Conservation (phyloP, 2,888 invertebrate species). For the Meiosimyza platycephala region DNA sequence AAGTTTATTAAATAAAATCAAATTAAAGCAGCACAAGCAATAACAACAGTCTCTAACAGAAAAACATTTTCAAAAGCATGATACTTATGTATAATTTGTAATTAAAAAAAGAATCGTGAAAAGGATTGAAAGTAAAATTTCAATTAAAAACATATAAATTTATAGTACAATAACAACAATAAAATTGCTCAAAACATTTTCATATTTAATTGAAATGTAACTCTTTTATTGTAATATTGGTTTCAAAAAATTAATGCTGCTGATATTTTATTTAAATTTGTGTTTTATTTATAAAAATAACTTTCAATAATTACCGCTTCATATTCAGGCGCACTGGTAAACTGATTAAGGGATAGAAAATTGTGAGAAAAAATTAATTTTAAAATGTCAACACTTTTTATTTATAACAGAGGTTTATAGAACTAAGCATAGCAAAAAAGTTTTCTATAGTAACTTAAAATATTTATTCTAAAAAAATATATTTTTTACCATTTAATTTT, state of each 20-base stretch:
- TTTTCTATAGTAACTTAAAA: too few relatives aligned
- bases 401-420: too few relatives aligned
- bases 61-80: too few relatives aligned
- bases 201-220: not conserved
- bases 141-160: not conserved
- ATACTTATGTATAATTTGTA: too few relatives aligned
- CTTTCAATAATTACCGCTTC: slow-evolving; percentile 64
- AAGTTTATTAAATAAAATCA: too few relatives aligned
- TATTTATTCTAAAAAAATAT: too few relatives aligned
- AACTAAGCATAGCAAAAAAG: too few relatives aligned
- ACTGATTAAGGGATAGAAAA: slow-evolving; percentile 50
- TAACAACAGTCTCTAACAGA: too few relatives aligned
- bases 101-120: not conserved
- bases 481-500: too few relatives aligned
- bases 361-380: slow-evolving; percentile 27
- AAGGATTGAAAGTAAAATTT: not conserved
- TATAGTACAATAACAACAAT: not conserved
- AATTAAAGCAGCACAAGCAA: too few relatives aligned
- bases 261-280: not conserved
- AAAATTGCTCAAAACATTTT: not conserved
- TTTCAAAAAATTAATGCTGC: not conserved
- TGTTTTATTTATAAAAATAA: too few relatives aligned
- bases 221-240: not conserved
- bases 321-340: slow-evolving; percentile 67
- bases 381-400: not conserved